Base-by-base conservation (phyloP, 2,888 invertebrate species). In the Blomia tropicalis region DNA sequence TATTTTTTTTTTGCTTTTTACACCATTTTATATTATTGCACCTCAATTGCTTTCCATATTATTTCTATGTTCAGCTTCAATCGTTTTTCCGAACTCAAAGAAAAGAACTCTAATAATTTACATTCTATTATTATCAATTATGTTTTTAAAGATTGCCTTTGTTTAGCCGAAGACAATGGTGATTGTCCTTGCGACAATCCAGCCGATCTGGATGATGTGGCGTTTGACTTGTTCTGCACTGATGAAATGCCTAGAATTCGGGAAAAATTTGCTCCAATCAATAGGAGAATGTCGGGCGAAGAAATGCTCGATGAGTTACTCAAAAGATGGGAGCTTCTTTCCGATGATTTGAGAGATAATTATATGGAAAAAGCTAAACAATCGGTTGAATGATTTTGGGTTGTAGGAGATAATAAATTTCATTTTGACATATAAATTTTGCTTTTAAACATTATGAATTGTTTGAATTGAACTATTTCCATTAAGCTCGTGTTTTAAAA, bases 181-280 rank as follows among this genome's bases (percentile, higher is more conserved):
- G n/a, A n/a, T n/a, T n/a, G n/a, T n/a, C n/a, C n/a, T n/a, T n/a
- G n/a, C n/a, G n/a, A n/a, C n/a, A n/a, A n/a, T n/a, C n/a, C n/a
- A n/a, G n/a, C n/a, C 22, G 7, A 54, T 2, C 41, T 56, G 17
- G 14, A 30, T 31, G 27, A 62, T 25, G 25, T 58, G 29, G 62
- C 62, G 3, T 62, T 62, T 29, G 62, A 62, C 43, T 23, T 62
- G 31, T 62, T 58, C 23, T 56, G 58, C 43, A 32, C n/a, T 43
- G 58, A 62, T 58, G 62, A 62, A 56, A 58, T 62, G 62, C 43
- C 62, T 1, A 19, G n/a, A 4, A 14, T 62, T 17, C 56, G 58
- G 32, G 43, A 58, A 22, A 22, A 58, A 25, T 58, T 56, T 41
- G 43, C 43, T 17, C 22, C 23, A 14, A 30, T 47, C 19, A 44